phyloP scores from a whole-genome alignment of 2,888 invertebrate species.

The Hydriomena furcata region DNA sequence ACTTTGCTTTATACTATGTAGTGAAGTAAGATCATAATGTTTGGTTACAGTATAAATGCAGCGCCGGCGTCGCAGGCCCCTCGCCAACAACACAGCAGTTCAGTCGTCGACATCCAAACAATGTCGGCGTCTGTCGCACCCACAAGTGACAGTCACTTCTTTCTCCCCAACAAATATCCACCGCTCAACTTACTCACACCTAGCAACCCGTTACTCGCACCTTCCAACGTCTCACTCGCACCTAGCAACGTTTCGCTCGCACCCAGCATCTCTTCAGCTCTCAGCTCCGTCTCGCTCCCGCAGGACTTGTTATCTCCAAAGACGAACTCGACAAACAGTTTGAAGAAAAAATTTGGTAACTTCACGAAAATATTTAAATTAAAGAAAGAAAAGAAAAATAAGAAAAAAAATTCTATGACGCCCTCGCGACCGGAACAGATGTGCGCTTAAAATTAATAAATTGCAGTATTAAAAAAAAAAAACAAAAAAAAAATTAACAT shows the following conservation, averaged over 20 bases:
- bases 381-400: constrained; percentile 1
- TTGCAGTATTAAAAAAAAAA: no score
- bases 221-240: background rate
- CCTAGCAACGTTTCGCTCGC: constrained; percentile 4
- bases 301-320: background rate
- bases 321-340: background rate
- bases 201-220: no score
- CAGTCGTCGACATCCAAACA: constrained; percentile 49
- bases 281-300: background rate
- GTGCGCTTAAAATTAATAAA: background rate
- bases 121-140: constrained; percentile 31
- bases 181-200: no score
- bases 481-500: no score
- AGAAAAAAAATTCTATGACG: background rate
- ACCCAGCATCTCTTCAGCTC: background rate
- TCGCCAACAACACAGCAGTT: constrained; percentile 5
- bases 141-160: no score
- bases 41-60: background rate
- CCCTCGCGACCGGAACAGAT: background rate
- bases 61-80: background rate
- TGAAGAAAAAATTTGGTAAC: constrained; percentile 5
- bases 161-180: no score
- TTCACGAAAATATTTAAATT: background rate
- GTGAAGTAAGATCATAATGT: no score
- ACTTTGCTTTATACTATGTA: no score